Percentiles rank a stretch among this genome's conserved stretches.
These are phyloP conservation scores for Mustela lutreola DNA, from an alignment of 2,113 vertebrate species.

Conservation along the genomic window DNA sequence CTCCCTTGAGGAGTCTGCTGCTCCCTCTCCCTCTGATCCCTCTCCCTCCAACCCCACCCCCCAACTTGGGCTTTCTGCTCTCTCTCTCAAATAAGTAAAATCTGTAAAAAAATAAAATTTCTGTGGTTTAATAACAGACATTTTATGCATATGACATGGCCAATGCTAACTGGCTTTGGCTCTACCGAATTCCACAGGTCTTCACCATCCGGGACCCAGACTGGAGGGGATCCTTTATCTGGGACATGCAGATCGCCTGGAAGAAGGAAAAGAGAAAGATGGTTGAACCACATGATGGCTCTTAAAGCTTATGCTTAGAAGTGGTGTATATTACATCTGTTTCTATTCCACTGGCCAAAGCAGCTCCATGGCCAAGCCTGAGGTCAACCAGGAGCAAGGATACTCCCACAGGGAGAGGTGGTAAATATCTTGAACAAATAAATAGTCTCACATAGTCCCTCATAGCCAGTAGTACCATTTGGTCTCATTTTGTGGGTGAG, in stretches of 20 bases:
- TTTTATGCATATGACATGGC: background rate
- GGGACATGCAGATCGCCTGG: background rate
- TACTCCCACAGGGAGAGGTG: background rate
- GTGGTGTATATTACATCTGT: background rate
- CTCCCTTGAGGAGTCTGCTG: background rate
- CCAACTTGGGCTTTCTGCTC: background rate
- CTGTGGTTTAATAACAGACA: background rate
- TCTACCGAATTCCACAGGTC: background rate
- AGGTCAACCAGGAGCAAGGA: background rate
- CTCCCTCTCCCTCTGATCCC: too few relatives aligned
- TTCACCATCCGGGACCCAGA: background rate
- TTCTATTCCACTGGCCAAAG: background rate
- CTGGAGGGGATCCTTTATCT: background rate
- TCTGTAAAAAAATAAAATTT: background rate
- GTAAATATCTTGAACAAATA: background rate
- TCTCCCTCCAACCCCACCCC: too few relatives aligned
- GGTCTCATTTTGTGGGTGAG: background rate
- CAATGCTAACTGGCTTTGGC: background rate
- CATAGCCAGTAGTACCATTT: background rate
- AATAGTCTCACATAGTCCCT: background rate
- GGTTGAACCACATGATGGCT: background rate
- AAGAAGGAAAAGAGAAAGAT: background rate
- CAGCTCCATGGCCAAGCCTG: background rate
- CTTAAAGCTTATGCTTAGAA: background rate
- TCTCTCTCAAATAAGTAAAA: background rate